Base-by-base conservation (phyloP, 2,797 vertebrate genomes). In the Moxostoma hubbsi region DNA sequence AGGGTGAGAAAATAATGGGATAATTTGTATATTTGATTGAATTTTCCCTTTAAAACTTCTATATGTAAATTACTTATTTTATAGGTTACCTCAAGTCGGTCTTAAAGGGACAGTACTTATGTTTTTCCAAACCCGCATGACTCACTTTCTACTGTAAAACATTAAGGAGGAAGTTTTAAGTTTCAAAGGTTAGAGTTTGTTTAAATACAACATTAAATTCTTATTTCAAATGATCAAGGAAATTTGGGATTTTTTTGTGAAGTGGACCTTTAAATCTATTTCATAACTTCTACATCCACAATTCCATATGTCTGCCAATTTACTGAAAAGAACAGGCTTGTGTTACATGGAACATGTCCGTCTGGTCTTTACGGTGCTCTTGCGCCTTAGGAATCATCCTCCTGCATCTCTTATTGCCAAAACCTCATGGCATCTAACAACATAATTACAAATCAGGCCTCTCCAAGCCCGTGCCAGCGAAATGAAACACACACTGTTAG, bases 371-470 rank as follows among this genome's bases (percentile, higher is more conserved):
- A 13, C 24, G 13, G 7, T 54, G 51, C 54, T 24, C 51, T 55
- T 45, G 18, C 43, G 50, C 50, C 7, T 36, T 5, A 5, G 49
- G 49, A 71, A 69, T 55, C 24, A 71, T 71, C 16, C 16, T 51
- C 65, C 36, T 36, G 36, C 36, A 36, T 36, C 36, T 36, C 36
- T 36, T 36, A 24, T 24, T 50, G 11, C 47, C 16, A 18, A 67
- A 51, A 49, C 49, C 65, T 24, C 11, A 18, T 67, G 65, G 49
- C 16, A 51, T 55, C 10, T 7, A 53, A 24, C 46, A 43, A 66
- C 43, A 71, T 58, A 71, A 71, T 58, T 71, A 71, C 69, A 71
- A 58, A 71, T 71, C 69, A 58, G 69, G 54, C 10, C 15, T 71
- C 54, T 58, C 54, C 12, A 73, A 58, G 9, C 15, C 58, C 46